These are phyloP conservation scores for Opisthocomus hoazin DNA, from an alignment of 2,113 vertebrate species.

Conservation along the genomic window DNA sequence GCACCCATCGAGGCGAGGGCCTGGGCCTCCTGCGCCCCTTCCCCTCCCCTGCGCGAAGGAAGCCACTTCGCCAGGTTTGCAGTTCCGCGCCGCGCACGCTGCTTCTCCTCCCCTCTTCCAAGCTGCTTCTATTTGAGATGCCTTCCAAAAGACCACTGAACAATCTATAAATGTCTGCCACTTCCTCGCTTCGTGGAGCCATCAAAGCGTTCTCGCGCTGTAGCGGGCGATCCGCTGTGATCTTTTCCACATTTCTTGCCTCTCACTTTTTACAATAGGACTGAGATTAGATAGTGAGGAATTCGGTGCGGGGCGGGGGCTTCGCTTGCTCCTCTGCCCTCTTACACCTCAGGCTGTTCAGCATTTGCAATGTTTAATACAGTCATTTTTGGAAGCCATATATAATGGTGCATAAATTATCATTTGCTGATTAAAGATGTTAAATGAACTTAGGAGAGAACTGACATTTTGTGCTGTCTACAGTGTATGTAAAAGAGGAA, in stretches of 20 bases:
- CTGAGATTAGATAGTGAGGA: background rate
- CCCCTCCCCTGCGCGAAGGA: background rate
- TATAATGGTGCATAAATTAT: background rate
- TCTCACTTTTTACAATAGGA: background rate
- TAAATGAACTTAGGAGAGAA: background rate
- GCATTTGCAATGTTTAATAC: background rate
- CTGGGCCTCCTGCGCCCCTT: background rate
- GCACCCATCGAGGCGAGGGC: background rate
- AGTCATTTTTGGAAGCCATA: background rate
- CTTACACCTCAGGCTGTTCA: background rate
- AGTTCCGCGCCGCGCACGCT: background rate
- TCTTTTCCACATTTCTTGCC: background rate
- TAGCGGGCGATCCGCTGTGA: background rate
- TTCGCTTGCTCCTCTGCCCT: background rate
- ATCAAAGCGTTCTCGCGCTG: background rate
- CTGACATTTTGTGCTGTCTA: constrained; percentile 39
- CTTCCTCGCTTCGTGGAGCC: background rate
- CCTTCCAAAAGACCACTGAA: background rate
- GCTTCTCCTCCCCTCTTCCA: background rate
- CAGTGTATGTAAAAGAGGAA: constrained; percentile 39
- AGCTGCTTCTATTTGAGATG: background rate
- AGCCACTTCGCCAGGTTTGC: fast-evolving
- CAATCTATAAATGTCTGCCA: background rate
- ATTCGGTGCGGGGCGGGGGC: background rate
- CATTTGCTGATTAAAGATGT: constrained; percentile 34